Base-by-base conservation (phyloP, 2,888 invertebrate species). In the Electrophaes corylata region DNA sequence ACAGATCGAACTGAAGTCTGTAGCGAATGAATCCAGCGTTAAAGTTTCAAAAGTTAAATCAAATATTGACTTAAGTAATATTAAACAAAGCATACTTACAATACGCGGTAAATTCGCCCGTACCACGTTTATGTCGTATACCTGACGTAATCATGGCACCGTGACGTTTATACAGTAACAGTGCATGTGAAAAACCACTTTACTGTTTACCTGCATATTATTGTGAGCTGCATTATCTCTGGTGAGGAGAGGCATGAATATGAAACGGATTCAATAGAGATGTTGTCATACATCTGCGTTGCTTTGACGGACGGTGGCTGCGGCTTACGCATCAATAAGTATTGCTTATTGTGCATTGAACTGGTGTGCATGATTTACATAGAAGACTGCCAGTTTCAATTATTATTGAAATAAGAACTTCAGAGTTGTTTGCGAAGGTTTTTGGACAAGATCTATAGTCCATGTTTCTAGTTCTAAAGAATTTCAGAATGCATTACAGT, bases 191-290 rank as follows among this genome's bases (percentile, higher is more conserved):
- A 6, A 44, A 37, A 29, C 12, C 40, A 29, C 26, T 20, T 16
- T 43, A 31, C 53, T 50, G 41, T 39, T 50, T 55, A 55, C 55
- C 39, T 55, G 81, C 83, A 82, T 79, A 76, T 76, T 79, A 77
- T 82, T 72, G 76, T 74, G 70, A 78, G 79, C 73, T 82, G 78
- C 84, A 83, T 86, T 85, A 84, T 86, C 82, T 83, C 71, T 71
- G 65, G 74, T 73, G 78, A 77, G 76, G 83, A 81, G 79, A 48
- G 61, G 60, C 83, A 89, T 90, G 89, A 87, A 89, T 88, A 89
- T 88, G 88, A 88, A 90, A 76, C 75, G 76, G 49, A 56, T 75
- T 82, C 83, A 85, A 90, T 89, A 88, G 88, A 90, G 86, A 81
- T 83, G 86, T 87, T 86, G 86, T 86, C 86, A 86, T 87, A 83